A percentile compares a stretch with the other conserved stretches of the same genome.
Conservation (phyloP, 2,888 invertebrate genomes). For the Trichacis sp. region DNA sequence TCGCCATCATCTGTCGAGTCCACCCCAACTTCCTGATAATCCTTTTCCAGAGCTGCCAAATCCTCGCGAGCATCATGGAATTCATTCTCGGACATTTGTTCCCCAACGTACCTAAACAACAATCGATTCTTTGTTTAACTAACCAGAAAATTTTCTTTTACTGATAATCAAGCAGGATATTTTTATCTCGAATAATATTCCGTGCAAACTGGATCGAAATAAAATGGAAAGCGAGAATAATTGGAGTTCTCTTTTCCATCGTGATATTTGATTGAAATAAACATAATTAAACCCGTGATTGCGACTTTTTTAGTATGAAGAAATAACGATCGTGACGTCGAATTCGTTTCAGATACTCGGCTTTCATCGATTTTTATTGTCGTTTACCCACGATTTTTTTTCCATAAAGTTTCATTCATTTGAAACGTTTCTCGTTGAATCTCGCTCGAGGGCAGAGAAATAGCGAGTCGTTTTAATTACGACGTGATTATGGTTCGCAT, state of each 20-base stretch:
- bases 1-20: constrained; percentile 86
- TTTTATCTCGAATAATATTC: no score
- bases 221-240: no score
- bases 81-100: constrained; percentile 58
- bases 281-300: background rate
- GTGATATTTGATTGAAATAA: no score
- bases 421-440: constrained; percentile 3
- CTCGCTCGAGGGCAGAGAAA: constrained; percentile 5
- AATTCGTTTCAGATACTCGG: constrained; percentile 11
- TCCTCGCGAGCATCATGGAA: constrained; percentile 70
- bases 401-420: constrained; percentile 18
- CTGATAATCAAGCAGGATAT: no score
- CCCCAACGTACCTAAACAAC: constrained; percentile 50
- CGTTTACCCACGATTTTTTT: constrained; percentile 9
- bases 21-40: constrained; percentile 90
- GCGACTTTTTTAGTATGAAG: background rate
- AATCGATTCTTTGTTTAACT: no score
- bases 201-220: no score
- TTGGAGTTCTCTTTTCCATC: no score
- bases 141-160: no score
- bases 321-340: constrained; percentile 1
- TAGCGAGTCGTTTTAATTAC: constrained; percentile 26
- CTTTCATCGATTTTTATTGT: constrained; percentile 15
- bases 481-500: constrained; percentile 9
- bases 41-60: constrained; percentile 83